phyloP scores from a whole-genome alignment of 2,888 invertebrate genomes.

The Ecdyonurus torrentis region DNA sequence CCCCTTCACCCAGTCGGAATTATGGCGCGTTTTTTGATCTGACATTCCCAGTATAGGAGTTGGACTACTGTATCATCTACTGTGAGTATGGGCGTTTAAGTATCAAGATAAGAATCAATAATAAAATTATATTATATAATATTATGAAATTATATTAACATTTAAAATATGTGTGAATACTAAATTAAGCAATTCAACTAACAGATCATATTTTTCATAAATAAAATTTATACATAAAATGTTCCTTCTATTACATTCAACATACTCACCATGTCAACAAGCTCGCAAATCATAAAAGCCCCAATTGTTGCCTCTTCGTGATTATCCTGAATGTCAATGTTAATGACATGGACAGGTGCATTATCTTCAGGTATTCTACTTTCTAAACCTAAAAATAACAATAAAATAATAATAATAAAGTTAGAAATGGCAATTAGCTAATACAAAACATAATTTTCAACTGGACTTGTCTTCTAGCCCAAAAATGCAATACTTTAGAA shows the following conservation, averaged over 20 bases:
- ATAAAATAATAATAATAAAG: neutral
- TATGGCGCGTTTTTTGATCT: too few species aligned
- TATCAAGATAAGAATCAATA: too few species aligned
- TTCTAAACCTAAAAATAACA: slow-evolving; percentile 35
- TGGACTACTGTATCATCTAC: too few species aligned
- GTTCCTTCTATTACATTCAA: too few species aligned
- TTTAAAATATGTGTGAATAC: slow-evolving; percentile 2
- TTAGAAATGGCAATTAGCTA: neutral
- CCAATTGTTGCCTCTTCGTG: slow-evolving; percentile 99
- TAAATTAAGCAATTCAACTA: slow-evolving; percentile 1
- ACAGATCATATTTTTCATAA: slow-evolving; percentile 3
- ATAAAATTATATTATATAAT: too few species aligned
- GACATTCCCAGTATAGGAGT: too few species aligned
- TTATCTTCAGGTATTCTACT: slow-evolving; percentile 59
- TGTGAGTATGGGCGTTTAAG: too few species aligned
- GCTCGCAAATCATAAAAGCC: slow-evolving; percentile 92
- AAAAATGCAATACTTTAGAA: too few species aligned
- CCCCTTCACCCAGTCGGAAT: too few species aligned
- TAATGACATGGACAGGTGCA: slow-evolving; percentile 89
- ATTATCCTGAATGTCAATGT: slow-evolving; percentile 98
- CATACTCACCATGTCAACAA: slow-evolving; percentile 66
- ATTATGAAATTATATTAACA: slow-evolving; percentile 6
- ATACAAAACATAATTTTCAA: too few species aligned
- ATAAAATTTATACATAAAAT: too few species aligned
- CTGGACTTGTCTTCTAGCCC: too few species aligned